Conservation (phyloP, 2,113 vertebrate genomes). For the Malurus alboscapulatus region DNA sequence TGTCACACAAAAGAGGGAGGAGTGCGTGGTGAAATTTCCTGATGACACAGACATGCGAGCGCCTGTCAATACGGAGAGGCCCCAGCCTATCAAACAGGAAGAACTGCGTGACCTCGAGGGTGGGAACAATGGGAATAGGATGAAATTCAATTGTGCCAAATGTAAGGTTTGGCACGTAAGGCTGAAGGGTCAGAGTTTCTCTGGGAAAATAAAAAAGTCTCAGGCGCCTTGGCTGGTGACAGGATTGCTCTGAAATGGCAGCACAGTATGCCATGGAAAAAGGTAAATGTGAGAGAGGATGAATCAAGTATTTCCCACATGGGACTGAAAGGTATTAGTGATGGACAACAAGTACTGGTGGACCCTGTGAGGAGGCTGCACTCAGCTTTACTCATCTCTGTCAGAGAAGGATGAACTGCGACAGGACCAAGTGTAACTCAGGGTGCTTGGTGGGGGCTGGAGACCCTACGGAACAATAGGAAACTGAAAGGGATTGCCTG, state of each 20-base stretch:
- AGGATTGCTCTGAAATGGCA: background rate
- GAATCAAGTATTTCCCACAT: background rate
- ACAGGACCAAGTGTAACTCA: background rate
- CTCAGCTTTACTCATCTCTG: background rate
- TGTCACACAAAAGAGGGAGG: slow-evolving; percentile 52
- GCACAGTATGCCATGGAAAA: rapidly evolving
- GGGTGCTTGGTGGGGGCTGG: background rate
- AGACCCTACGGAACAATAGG: background rate
- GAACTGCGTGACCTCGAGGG: slow-evolving; percentile 15
- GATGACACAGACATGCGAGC: slow-evolving; percentile 15
- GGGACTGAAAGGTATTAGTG: background rate
- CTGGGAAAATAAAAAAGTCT: background rate
- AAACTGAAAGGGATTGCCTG: background rate
- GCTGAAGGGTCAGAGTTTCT: background rate
- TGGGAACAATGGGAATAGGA: slow-evolving; percentile 49
- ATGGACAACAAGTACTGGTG: background rate
- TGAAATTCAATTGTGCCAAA: background rate
- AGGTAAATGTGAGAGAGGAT: background rate
- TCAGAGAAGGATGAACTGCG: rapidly evolving
- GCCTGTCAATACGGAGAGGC: slow-evolving; percentile 35
- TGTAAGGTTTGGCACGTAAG: slow-evolving; percentile 40
- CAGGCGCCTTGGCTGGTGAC: background rate
- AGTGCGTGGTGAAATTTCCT: slow-evolving; percentile 25
- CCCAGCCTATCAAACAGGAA: slow-evolving; percentile 58
- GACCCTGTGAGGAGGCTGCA: background rate